Evolutionary conservation across 2,888 invertebrate species (phyloP).

Genomic region (Drosophila acutilabella): DNA sequence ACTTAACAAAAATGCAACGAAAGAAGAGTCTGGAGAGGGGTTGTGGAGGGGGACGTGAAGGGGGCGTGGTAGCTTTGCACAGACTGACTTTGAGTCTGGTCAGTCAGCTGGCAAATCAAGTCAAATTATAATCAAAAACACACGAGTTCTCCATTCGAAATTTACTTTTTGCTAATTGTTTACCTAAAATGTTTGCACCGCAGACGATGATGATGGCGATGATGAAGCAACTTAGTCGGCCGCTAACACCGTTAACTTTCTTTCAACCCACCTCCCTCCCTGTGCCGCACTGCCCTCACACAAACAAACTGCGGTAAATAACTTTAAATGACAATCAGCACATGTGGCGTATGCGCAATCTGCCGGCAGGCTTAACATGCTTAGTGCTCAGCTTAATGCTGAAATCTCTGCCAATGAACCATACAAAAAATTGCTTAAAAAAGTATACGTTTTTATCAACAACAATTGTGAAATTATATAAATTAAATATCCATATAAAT

Average conservation of each 20-base stretch:
- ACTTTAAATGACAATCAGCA: slow-evolving; percentile 14
- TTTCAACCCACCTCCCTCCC: neutral
- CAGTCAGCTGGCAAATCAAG: slow-evolving; percentile 63
- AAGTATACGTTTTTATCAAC: neutral
- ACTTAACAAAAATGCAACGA: slow-evolving; percentile 48
- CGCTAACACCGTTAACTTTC: neutral
- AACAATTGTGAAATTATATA: neutral
- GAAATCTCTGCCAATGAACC: slow-evolving; percentile 1
- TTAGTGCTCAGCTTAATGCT: slow-evolving; percentile 17
- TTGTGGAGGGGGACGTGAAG: neutral
- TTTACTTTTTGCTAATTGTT: slow-evolving; percentile 61
- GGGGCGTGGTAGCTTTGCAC: neutral
- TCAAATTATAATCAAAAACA: slow-evolving; percentile 64
- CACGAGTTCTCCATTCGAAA: slow-evolving; percentile 6
- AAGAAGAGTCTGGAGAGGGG: too few species aligned
- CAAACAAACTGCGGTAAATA: slow-evolving; percentile 23
- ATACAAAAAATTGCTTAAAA: neutral
- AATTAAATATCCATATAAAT: neutral
- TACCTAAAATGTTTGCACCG: slow-evolving; percentile 40
- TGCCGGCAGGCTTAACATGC: slow-evolving; percentile 16
- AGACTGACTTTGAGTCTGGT: slow-evolving; percentile 42
- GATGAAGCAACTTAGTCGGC: neutral
- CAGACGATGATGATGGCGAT: slow-evolving; percentile 11
- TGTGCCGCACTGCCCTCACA: neutral
- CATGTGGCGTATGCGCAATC: slow-evolving; percentile 58